phyloP scores from a whole-genome alignment of 2,113 vertebrate species.

The Lophius piscatorius region DNA sequence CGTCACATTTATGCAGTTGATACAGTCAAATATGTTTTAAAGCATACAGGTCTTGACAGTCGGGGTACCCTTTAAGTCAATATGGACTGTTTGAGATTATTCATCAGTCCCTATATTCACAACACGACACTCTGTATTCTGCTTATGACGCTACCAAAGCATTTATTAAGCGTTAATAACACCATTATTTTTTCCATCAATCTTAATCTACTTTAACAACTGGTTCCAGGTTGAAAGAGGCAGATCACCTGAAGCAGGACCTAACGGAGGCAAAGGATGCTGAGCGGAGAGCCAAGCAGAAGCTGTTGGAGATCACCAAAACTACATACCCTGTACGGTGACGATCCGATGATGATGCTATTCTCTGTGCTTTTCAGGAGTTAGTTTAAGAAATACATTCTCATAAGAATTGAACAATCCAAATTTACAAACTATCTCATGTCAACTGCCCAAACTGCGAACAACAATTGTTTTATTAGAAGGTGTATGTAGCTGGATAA shows the following conservation, averaged over 20 bases:
- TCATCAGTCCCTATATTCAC: no score
- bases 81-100: no score
- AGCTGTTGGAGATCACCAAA: slow-evolving; percentile 87
- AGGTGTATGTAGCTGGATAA: no score
- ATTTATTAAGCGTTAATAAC: background rate
- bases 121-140: background rate
- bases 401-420: no score
- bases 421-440: no score
- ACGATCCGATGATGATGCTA: background rate
- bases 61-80: no score
- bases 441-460: no score
- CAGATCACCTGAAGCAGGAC: slow-evolving; percentile 91
- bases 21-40: no score
- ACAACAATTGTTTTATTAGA: no score
- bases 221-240: slow-evolving; percentile 86
- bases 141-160: background rate
- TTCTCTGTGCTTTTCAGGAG: background rate
- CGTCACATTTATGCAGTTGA: no score
- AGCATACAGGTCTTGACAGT: no score
- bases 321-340: slow-evolving; percentile 83
- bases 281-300: slow-evolving; percentile 88
- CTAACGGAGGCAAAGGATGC: slow-evolving; percentile 90
- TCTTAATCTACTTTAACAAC: background rate
- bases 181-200: background rate
- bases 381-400: no score